Evolutionary conservation across 2,797 vertebrate genomes (phyloP), one percentile per base, ranked within the genome.

Genomic region (Orestias chungarensis): DNA sequence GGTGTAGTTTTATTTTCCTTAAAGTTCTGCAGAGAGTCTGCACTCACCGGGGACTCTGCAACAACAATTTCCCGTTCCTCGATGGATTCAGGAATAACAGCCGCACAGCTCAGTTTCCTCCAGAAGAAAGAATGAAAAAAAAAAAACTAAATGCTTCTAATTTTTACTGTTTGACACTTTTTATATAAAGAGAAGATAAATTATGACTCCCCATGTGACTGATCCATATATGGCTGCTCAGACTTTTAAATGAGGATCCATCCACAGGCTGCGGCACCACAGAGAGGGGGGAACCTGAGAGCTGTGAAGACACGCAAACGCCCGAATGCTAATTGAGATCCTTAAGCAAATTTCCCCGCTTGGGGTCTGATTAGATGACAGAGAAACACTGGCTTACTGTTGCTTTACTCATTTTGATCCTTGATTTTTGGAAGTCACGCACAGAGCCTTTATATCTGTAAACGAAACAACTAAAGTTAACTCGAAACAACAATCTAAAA

Each of bases 301-400:
- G 87, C 79, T 25, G 76, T 52, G 33, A 81, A 81, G 84, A 81
- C 78, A 78, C 64, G 80, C 74, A 68, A 65, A 20, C 83, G 87
- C 86, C 76, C 81, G 83, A 82, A 87, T 90, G 86, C 86, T 92
- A 93, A 93, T 91, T 93, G 87, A 81, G 68, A 77, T 82, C 70
- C 78, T 74, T 77, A 18, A 64, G 72, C 70, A 29, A 38, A 75
- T 75, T 73, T 42, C 65, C 70, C 33, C 55, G 57, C 71, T 77
- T 64, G 29, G 78, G 68, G 87, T 87, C 74, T 75, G 82, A 87
- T 87, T 83, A 78, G 68, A 86, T 75, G 81, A 89, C 76, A 42
- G 86, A 62, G 55, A 66, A 74, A 70, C 23, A 72, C 76, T 81
- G 72, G 76, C 87, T 83, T 72, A 66, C 82, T 69, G 77, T 69